Conservation (phyloP, 2,113 vertebrate species). For the Prunella himalayana region DNA sequence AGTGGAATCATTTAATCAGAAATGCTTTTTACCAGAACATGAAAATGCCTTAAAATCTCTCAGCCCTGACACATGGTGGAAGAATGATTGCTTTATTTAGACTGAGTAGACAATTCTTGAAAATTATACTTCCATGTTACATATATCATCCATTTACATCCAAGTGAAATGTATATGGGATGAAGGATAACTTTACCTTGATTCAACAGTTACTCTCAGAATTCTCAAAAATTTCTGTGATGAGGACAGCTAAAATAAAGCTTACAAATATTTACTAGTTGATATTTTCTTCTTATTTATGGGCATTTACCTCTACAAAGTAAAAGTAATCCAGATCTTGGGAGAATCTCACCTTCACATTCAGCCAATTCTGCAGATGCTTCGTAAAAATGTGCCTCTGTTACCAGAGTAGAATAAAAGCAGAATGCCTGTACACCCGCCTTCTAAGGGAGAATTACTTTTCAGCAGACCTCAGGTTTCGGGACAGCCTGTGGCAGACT, state of each 20-base stretch:
- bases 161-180: not conserved
- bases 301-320: not conserved
- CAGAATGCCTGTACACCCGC: rapidly evolving
- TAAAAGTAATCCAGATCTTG: not conserved
- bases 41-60: not conserved
- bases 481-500: not conserved
- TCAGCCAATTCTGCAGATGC: rapidly evolving
- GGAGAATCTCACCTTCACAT: not conserved
- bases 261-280: not conserved
- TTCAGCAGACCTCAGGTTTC: not conserved
- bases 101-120: not conserved
- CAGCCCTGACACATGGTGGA: not conserved
- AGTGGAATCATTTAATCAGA: not conserved
- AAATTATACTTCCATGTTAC: not conserved
- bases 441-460: not conserved
- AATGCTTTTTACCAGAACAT: not conserved
- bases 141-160: not conserved
- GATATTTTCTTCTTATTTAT: not conserved
- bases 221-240: not conserved
- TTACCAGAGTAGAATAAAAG: not conserved
- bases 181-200: not conserved
- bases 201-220: not conserved
- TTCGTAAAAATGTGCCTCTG: not conserved
- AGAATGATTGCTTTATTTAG: not conserved
- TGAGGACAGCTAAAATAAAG: not conserved